These are phyloP conservation scores for Phasia obesa DNA, from an alignment of 2,888 invertebrate genomes.

Conservation along the genomic window DNA sequence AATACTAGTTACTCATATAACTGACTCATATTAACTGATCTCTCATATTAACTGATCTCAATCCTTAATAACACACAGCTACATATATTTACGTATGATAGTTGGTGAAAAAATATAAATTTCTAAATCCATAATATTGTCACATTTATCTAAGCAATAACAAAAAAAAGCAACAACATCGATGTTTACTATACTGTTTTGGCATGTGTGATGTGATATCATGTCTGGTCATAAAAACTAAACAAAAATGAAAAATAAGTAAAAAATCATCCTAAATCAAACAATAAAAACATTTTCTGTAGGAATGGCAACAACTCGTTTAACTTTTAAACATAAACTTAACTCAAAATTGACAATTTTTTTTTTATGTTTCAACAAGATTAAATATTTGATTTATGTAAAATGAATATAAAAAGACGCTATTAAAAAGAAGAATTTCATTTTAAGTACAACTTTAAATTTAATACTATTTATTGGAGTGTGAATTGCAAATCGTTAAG, in stretches of 20 bases:
- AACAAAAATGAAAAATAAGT: conserved; percentile 31
- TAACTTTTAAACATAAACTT: conserved; percentile 19
- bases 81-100: neutral
- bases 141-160: conserved; percentile 51
- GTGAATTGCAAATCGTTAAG: no score
- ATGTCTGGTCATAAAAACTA: conserved; percentile 62
- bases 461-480: neutral
- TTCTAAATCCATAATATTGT: conserved; percentile 46
- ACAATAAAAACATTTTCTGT: conserved; percentile 17
- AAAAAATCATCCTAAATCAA: conserved; percentile 24
- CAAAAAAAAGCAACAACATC: neutral
- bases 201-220: conserved; percentile 53
- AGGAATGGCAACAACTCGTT: neutral
- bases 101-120: neutral
- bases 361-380: conserved; percentile 33
- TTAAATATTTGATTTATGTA: conserved; percentile 47
- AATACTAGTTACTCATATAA: no score
- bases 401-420: neutral
- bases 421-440: neutral
- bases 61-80: neutral
- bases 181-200: conserved; percentile 33
- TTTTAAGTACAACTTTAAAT: neutral
- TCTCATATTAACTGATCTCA: no score
- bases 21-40: no score
- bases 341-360: conserved; percentile 1